Base-by-base conservation (phyloP, 2,113 vertebrate genomes). In the Nipponia nippon region DNA sequence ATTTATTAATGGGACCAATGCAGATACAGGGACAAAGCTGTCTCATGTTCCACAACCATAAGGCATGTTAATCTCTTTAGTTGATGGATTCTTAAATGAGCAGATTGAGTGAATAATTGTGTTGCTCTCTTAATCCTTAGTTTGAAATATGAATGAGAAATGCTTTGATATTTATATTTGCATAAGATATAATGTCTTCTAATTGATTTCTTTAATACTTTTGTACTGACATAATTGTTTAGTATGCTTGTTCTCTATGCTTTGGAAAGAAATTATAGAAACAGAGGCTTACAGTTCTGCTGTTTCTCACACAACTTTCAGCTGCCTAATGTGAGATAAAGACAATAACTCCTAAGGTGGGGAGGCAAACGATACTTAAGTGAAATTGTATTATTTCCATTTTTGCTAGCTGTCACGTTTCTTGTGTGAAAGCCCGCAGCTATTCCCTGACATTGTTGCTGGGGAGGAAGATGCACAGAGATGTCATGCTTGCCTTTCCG, bases 71-170 rank as follows among this genome's bases (percentile, higher is more conserved):
- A 98, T 98, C 96, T 97, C 84, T 96, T 96, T 96, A 94, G 93
- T 50, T 97, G 97, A 97, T 96, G 90, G 79, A 95, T 98, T 98
- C 90, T 95, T 97, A 98, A 97, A 92, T 97, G 90, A 97, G 80
- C 90, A 97, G 97, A 97, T 96, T 98, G 93, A 62, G 95, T 97
- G 96, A 98, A 94, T 97, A 98, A 98, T 96, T 98, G 94, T 88
- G 90, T 90, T 97, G 90, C 87, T 97, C 38, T 97, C 53, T 91
- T 97, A 98, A 98, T 98, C 95, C 84, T 97, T 96, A 89, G 87
- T 90, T 97, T 97, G 96, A 97, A 98, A 98, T 97, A 94, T 83
- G 94, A 97, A 97, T 97, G 83, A 96, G 91, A 92, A 98, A 91
- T 96, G 73, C 86, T 96, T 96, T 47, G 36, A 96, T 98, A 95